Evolutionary conservation across 2,797 vertebrate genomes (phyloP).

Genomic region (Acridotheres tristis): DNA sequence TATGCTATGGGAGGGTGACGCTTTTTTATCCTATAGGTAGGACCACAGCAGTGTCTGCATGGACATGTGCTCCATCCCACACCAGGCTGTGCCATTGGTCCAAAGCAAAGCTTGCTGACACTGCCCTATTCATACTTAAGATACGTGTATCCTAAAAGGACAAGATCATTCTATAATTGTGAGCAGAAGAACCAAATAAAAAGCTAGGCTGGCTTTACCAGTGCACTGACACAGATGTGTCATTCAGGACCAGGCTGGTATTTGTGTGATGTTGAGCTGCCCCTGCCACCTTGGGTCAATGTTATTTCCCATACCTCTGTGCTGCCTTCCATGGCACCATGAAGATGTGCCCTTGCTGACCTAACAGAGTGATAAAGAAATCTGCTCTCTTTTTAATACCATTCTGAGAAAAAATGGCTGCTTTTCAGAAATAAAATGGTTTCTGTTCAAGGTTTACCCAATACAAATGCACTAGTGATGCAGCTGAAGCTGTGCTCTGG

Average conservation of each 20-base stretch:
- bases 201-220: not conserved
- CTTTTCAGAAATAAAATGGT: slow-evolving; percentile 4
- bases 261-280: not conserved
- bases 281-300: not conserved
- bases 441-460: not conserved
- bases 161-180: not conserved
- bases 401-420: not conserved
- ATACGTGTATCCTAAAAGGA: not conserved
- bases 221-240: not conserved
- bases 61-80: not conserved
- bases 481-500: not conserved
- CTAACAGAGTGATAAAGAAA: not conserved
- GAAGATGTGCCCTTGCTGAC: not conserved
- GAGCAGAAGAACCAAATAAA: not conserved
- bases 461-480: not conserved
- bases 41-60: not conserved
- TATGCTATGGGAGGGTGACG: not conserved
- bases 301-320: not conserved
- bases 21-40: not conserved
- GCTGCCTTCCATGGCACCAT: not conserved
- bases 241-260: not conserved
- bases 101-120: not conserved
- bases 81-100: not conserved
- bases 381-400: not conserved
- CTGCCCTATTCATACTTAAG: not conserved